phyloP scores from a whole-genome alignment of 2,113 vertebrate species.

The Alouatta palliata region DNA sequence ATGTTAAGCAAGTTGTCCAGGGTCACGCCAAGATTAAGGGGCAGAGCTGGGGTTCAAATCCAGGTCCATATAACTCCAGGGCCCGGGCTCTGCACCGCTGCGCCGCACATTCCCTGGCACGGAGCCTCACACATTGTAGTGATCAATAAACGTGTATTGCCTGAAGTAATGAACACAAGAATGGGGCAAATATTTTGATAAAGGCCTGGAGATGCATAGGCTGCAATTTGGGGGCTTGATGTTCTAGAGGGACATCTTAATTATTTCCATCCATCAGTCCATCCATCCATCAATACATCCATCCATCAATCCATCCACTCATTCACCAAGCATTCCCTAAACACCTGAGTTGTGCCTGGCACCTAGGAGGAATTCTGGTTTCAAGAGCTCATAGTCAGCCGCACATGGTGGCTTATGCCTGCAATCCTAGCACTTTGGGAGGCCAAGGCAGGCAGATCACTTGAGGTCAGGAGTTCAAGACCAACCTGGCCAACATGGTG shows the following conservation, averaged over 20 bases:
- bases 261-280: neutral
- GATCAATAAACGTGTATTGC: neutral
- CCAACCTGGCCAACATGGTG: no score
- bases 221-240: neutral
- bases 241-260: neutral
- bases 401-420: no score
- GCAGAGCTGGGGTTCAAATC: neutral
- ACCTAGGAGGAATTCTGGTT: neutral
- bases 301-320: neutral
- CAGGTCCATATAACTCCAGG: neutral
- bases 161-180: neutral
- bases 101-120: neutral
- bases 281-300: neutral
- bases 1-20: neutral
- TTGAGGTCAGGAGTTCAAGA: no score
- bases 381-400: neutral
- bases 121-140: neutral
- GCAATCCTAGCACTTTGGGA: no score
- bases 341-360: neutral
- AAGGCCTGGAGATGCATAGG: neutral
- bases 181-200: neutral
- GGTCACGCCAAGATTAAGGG: neutral
- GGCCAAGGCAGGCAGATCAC: no score
- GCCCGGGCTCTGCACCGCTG: neutral
- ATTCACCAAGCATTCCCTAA: neutral